Base-by-base conservation (phyloP, 2,113 vertebrate species). In the Scartelaos histophorus region DNA sequence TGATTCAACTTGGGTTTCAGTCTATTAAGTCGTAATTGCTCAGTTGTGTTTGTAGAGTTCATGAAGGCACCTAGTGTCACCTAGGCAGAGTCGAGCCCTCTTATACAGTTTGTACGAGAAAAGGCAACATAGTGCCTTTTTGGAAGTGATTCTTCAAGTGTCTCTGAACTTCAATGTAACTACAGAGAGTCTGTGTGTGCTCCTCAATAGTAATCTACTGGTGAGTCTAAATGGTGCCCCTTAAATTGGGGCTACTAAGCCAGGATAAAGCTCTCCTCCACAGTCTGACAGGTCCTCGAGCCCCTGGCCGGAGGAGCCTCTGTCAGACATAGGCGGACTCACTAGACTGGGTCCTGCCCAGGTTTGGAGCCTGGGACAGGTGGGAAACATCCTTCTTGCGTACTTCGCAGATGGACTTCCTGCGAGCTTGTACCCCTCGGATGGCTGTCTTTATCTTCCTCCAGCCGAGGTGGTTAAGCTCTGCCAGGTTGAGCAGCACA, bases 401-500 rank as follows among this genome's bases (percentile, higher is more conserved):
- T 3, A 91, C 89, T 74, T 95, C 94, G 17, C 90, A 93, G 73
- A 94, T 84, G 17, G 95, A 95, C 74, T 95, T 96, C 24, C 93
- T 90, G 0, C 95, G 92, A 15, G 94, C 95, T 67, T 91, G 93
- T 1, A 91, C 95, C 0, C 95, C 95, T 0, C 93, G 88, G 1
- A 95, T 93, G 56, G 95, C 95, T 0, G 94, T 92, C 54, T 93
- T 93, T 77, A 96, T 95, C 90, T 97, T 96, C 70, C 95, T 90
- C 96, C 96, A 97, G 21, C 96, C 96, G n/a, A 97, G 85, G 84
- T 97, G 96, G 92, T 97, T 96, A 69, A 97, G 95, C 89, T 97
- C 96, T 0, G 96, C 96, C 87, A 97, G 81, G 92, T 97, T 97
- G 78, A 97, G 95, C 67, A 95, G 87, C 73, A 97, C 96, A 34